phyloP scores from a whole-genome alignment of 2,888 invertebrate genomes.

The Tenthredo notha region DNA sequence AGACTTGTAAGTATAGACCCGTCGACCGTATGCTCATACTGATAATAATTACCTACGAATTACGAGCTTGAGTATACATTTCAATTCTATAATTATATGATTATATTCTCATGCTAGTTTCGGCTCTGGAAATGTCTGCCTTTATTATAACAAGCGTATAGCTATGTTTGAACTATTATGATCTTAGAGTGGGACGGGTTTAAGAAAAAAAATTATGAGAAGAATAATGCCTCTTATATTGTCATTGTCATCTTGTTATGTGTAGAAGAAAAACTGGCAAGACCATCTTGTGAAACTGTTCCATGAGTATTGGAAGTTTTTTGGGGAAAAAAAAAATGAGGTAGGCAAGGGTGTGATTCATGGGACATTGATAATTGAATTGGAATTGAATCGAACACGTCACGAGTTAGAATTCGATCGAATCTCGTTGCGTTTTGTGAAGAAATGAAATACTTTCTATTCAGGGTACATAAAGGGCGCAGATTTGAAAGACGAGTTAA shows the following conservation, averaged over 20 bases:
- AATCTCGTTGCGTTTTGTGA: slow-evolving; percentile 42
- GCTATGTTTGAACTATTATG: not conserved
- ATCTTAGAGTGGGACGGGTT: not conserved
- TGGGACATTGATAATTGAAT: slow-evolving; percentile 38
- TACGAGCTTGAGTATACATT: slow-evolving; percentile 29
- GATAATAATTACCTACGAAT: slow-evolving; percentile 30
- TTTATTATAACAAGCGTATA: slow-evolving; percentile 27
- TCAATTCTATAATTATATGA: slow-evolving; percentile 34
- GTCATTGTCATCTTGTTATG: not conserved
- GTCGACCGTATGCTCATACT: slow-evolving; percentile 17
- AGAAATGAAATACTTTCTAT: slow-evolving; percentile 48
- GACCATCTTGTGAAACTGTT: not conserved
- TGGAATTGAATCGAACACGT: slow-evolving; percentile 48
- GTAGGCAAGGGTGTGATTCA: slow-evolving; percentile 6
- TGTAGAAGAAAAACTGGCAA: not conserved
- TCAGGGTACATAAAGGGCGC: slow-evolving; percentile 42
- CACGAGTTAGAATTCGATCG: slow-evolving; percentile 35
- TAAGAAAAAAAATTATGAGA: not conserved
- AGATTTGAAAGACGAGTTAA: slow-evolving; percentile 49
- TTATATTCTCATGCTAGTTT: slow-evolving; percentile 14
- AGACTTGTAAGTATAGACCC: slow-evolving; percentile 9
- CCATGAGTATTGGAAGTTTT: not conserved
- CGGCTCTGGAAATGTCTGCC: not conserved
- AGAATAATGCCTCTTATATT: not conserved
- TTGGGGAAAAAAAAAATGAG: not conserved